Percentiles rank a stretch among this genome's conserved stretches.
These are phyloP conservation scores for Lepidostoma basale DNA, from an alignment of 1,140 invertebrate genomes.

Conservation along the genomic window DNA sequence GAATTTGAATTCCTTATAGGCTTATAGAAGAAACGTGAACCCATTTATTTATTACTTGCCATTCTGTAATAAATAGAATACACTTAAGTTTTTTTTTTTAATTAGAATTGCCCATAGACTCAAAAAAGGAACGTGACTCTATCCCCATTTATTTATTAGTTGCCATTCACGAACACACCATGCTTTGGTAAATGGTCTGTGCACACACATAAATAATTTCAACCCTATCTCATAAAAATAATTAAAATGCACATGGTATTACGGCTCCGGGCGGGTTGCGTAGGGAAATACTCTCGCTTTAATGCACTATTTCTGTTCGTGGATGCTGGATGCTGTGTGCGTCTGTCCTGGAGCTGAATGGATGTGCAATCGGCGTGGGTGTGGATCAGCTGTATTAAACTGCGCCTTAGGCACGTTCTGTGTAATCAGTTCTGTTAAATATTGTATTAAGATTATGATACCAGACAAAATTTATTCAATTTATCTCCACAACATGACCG, in stretches of 20 bases:
- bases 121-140: too few relatives aligned
- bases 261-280: slow-evolving; percentile 28
- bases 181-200: slow-evolving; percentile 33
- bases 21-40: too few relatives aligned
- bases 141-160: slow-evolving; percentile 39
- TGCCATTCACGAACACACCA: slow-evolving; percentile 31
- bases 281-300: slow-evolving; percentile 31
- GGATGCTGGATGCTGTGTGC: slow-evolving; percentile 6
- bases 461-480: too few relatives aligned
- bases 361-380: neutral
- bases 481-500: too few relatives aligned
- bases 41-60: too few relatives aligned
- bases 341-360: slow-evolving; percentile 29
- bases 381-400: slow-evolving; percentile 8
- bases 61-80: too few relatives aligned
- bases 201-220: slow-evolving; percentile 45
- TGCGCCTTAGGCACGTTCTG: too few relatives aligned
- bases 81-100: too few relatives aligned
- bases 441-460: too few relatives aligned
- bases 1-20: too few relatives aligned
- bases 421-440: too few relatives aligned
- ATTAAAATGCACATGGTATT: slow-evolving; percentile 44
- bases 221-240: slow-evolving; percentile 46
- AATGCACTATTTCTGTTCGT: slow-evolving; percentile 43
- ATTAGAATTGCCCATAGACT: too few relatives aligned